Evolutionary conservation across 2,888 invertebrate species (phyloP).

Genomic region (Ephialtes manifestator): DNA sequence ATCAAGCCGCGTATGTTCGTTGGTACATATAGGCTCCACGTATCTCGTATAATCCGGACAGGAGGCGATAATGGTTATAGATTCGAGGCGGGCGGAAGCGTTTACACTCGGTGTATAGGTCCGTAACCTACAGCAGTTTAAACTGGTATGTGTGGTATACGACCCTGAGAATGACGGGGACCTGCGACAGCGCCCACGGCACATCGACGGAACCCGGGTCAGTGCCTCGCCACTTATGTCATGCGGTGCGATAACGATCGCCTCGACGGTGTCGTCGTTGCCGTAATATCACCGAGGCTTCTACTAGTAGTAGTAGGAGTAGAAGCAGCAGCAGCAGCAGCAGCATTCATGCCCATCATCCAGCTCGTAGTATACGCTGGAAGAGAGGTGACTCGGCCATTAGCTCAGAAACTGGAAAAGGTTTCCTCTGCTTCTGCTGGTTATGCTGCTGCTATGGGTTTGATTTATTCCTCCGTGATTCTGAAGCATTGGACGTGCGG

Average conservation of each 20-base stretch:
- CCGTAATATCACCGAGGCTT: slow-evolving; percentile 60
- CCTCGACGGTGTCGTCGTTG: slow-evolving; percentile 55
- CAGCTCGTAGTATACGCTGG: background rate
- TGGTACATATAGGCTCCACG: slow-evolving; percentile 10
- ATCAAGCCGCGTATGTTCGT: slow-evolving; percentile 26
- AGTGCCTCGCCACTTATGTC: slow-evolving; percentile 68
- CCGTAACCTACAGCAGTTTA: slow-evolving; percentile 11
- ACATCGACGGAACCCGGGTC: slow-evolving; percentile 60
- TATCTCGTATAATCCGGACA: slow-evolving; percentile 42
- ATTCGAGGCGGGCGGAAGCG: slow-evolving; percentile 57
- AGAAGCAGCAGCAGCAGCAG: background rate
- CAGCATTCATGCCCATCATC: background rate
- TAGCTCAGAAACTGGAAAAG: slow-evolving; percentile 38
- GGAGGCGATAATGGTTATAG: slow-evolving; percentile 49
- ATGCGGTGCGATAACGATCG: slow-evolving; percentile 66
- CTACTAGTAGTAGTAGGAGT: slow-evolving; percentile 19
- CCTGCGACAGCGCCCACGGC: slow-evolving; percentile 52
- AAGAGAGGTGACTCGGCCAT: background rate
- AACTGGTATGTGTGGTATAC: slow-evolving; percentile 23
- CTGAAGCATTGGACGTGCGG: background rate
- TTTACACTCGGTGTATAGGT: slow-evolving; percentile 35
- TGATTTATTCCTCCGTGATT: slow-evolving; percentile 8
- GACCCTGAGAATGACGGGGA: slow-evolving; percentile 56
- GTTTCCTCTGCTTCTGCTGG: background rate
- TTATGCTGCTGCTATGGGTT: background rate